phyloP scores from a whole-genome alignment of 2,113 vertebrate genomes.

The Clarias magur region DNA sequence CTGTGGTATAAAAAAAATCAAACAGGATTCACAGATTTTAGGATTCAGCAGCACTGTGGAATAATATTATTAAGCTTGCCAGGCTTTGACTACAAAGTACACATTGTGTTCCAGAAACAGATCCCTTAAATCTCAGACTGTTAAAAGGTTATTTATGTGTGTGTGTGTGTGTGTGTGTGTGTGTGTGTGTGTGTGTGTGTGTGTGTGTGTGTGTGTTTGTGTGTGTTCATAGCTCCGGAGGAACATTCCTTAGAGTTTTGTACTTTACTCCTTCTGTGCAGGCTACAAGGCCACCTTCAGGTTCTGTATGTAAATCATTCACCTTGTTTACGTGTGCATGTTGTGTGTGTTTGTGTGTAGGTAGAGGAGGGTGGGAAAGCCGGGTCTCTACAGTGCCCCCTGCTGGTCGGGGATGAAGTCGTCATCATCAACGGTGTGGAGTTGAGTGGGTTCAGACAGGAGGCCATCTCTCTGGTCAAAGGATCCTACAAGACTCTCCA shows the following conservation, averaged over 20 bases:
- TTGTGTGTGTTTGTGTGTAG: slow-evolving; percentile 68
- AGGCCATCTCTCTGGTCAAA: slow-evolving; percentile 90
- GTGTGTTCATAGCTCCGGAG: slow-evolving; percentile 29
- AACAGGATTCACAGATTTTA: neutral
- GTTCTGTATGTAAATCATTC: neutral
- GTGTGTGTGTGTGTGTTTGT: no score
- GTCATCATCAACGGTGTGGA: slow-evolving; percentile 86
- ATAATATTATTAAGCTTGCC: neutral
- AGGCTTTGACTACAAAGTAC: neutral
- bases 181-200: no score
- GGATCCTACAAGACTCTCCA: slow-evolving; percentile 86
- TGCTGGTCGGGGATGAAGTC: slow-evolving; percentile 85
- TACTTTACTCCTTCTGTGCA: slow-evolving; percentile 9
- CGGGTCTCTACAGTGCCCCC: slow-evolving; percentile 70
- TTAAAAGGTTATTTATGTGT: neutral
- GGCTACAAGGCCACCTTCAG: neutral
- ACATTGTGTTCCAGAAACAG: neutral
- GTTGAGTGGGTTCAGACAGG: slow-evolving; percentile 84
- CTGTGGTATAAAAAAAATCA: neutral
- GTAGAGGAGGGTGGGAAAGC: slow-evolving; percentile 88
- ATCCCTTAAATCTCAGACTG: slow-evolving; percentile 2
- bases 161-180: neutral
- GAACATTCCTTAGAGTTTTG: slow-evolving; percentile 37
- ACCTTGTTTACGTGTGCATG: slow-evolving; percentile 38
- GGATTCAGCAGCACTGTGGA: neutral